phyloP scores from a whole-genome alignment of 2,888 invertebrate species.

The Stegophylla sp. region DNA sequence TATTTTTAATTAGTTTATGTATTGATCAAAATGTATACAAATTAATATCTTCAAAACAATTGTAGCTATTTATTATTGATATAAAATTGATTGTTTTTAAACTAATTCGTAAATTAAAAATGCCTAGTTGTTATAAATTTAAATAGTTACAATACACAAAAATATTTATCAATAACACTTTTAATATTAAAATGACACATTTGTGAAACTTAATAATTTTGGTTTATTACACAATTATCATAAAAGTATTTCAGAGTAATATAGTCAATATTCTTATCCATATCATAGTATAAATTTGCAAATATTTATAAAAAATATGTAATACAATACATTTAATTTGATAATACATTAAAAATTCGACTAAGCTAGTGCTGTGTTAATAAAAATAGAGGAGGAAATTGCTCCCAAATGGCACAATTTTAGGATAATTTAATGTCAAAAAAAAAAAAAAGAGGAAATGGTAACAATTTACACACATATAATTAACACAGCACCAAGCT shows the following conservation, averaged over 20 bases:
- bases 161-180: not conserved
- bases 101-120: not conserved
- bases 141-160: slow-evolving; percentile 28
- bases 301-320: slow-evolving; percentile 37
- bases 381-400: slow-evolving; percentile 12
- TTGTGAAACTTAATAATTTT: not conserved
- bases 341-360: slow-evolving; percentile 8
- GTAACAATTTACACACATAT: slow-evolving; percentile 13
- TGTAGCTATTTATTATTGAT: not conserved
- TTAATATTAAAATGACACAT: not conserved
- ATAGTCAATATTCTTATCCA: not conserved
- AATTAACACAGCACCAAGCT: slow-evolving; percentile 17
- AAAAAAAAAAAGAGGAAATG: not conserved
- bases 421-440: not conserved
- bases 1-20: no score
- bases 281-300: slow-evolving; percentile 25
- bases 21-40: not conserved
- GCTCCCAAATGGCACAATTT: not conserved
- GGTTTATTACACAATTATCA: not conserved
- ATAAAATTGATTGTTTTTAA: not conserved
- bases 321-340: slow-evolving; percentile 15
- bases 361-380: slow-evolving; percentile 22
- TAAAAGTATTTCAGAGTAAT: not conserved
- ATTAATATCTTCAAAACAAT: not conserved
- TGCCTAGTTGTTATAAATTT: not conserved